Evolutionary conservation across 2,888 invertebrate species (phyloP).

Genomic region (Sminthurinus aureus): DNA sequence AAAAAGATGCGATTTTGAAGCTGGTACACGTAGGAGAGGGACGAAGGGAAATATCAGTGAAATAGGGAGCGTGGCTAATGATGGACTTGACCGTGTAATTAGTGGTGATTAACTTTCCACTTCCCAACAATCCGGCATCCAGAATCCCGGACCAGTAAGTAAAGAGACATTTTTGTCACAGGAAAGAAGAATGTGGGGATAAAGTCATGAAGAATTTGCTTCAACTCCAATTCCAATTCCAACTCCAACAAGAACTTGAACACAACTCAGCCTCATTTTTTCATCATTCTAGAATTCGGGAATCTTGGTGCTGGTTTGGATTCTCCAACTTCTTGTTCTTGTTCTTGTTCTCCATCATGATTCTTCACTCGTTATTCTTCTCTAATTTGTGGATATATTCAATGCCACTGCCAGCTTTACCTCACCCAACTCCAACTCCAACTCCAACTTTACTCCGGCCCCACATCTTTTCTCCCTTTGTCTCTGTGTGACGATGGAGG

Average conservation of each 20-base stretch:
- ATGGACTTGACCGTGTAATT: conserved; percentile 35
- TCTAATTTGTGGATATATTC: not conserved
- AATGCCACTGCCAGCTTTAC: not conserved
- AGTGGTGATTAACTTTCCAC: conserved; percentile 27
- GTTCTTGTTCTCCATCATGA: not conserved
- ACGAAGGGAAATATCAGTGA: not conserved
- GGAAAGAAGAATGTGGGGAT: not conserved
- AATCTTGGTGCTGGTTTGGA: too few relatives aligned
- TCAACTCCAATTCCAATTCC: not conserved
- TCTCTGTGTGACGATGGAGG: not conserved
- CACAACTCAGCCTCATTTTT: not conserved
- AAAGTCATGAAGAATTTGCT: too few relatives aligned
- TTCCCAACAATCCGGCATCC: too few relatives aligned
- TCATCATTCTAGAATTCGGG: not conserved
- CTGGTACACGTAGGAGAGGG: too few relatives aligned
- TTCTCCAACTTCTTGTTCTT: too few relatives aligned
- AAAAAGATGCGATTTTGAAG: too few relatives aligned
- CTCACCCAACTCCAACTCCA: not conserved
- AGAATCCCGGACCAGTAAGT: not conserved
- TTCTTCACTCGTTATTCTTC: not conserved
- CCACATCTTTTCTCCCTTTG: not conserved
- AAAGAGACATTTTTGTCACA: conserved; percentile 18
- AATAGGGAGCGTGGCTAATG: not conserved
- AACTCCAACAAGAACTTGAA: not conserved
- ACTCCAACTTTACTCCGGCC: not conserved